phyloP scores from a whole-genome alignment of 1,140 invertebrate species.

The Heliconius melpomene region DNA sequence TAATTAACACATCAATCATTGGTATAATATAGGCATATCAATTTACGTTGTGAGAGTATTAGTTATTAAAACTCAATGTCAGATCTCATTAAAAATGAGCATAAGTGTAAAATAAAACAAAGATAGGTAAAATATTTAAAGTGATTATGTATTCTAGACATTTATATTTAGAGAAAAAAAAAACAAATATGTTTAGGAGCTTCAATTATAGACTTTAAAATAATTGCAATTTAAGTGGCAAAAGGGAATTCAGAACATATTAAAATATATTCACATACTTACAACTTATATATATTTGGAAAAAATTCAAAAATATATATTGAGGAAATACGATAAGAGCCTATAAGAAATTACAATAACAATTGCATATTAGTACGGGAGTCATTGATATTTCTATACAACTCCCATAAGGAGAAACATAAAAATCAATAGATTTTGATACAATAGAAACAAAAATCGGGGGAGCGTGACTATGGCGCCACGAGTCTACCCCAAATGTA shows the following conservation, averaged over 20 bases:
- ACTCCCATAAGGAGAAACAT: neutral
- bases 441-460: neutral
- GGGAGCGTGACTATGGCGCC: neutral
- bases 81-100: neutral
- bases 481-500: neutral
- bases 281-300: neutral
- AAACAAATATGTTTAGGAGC: neutral
- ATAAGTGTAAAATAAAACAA: neutral
- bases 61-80: neutral
- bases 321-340: no score
- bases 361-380: no score
- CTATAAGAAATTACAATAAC: neutral
- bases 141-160: neutral
- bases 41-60: neutral
- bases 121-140: neutral
- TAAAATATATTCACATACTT: neutral
- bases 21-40: slow-evolving; percentile 8
- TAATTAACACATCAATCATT: slow-evolving; percentile 44
- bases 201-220: neutral
- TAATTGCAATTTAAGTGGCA: neutral
- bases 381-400: neutral
- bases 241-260: neutral
- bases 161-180: neutral
- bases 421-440: slow-evolving; percentile 1
- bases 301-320: neutral